A percentile compares a stretch with the other conserved stretches of the same genome.
Conservation (phyloP, 2,888 invertebrate genomes). For the Campoplex capitator region DNA sequence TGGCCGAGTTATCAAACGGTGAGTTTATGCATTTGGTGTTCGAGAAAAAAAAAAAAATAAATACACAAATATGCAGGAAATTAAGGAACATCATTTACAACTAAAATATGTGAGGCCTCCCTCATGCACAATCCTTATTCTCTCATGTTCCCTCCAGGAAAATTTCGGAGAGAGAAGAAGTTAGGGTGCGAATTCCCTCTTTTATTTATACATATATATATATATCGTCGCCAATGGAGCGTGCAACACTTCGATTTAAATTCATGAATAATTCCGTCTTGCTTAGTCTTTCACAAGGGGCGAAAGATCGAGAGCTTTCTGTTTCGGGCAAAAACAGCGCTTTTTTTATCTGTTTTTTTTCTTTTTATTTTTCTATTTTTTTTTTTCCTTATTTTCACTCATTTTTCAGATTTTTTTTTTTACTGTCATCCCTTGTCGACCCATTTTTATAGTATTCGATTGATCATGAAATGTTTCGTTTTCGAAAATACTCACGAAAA, state of each 20-base stretch:
- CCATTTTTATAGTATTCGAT: slow-evolving; percentile 16
- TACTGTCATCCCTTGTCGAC: background rate
- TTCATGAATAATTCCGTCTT: slow-evolving; percentile 80
- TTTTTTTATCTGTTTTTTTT: slow-evolving; percentile 27
- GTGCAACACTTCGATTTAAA: slow-evolving; percentile 79
- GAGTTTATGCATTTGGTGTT: background rate
- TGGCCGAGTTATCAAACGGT: background rate
- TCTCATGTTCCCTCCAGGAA: background rate
- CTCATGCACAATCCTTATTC: background rate
- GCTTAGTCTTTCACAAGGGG: slow-evolving; percentile 45
- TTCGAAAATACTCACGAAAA: background rate
- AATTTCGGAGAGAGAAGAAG: background rate
- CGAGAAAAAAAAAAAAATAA: background rate
- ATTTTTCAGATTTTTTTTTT: background rate
- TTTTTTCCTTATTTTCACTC: background rate
- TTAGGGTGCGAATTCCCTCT: slow-evolving; percentile 19
- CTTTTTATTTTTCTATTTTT: background rate
- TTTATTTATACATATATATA: background rate
- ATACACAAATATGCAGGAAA: background rate
- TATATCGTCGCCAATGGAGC: slow-evolving; percentile 76
- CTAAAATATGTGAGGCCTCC: background rate
- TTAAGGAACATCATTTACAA: slow-evolving; percentile 4
- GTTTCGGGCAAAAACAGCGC: slow-evolving; percentile 54
- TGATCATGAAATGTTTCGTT: background rate
- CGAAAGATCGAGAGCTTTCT: slow-evolving; percentile 71